Conservation (phyloP, 2,888 invertebrate species). For the Noctua fimbriata region DNA sequence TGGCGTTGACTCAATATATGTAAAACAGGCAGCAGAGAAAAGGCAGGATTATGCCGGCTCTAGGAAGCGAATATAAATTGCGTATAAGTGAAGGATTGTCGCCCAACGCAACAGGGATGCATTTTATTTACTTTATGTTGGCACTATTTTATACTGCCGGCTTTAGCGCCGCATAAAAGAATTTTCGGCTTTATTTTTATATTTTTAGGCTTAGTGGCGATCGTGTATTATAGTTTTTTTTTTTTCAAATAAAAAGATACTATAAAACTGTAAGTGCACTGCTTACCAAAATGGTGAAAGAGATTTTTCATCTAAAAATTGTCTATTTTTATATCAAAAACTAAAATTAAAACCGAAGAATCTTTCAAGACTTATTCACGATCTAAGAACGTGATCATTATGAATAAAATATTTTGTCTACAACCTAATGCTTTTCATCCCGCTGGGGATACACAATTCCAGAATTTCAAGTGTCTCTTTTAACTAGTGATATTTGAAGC, state of each 20-base stretch:
- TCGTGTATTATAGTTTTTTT: constrained; percentile 6
- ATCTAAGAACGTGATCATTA: constrained; percentile 31
- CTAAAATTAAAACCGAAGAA: constrained; percentile 9
- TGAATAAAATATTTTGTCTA: constrained; percentile 55
- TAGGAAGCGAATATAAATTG: constrained; percentile 87
- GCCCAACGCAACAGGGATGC: constrained; percentile 70
- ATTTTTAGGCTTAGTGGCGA: constrained; percentile 35
- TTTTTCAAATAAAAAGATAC: constrained; percentile 4
- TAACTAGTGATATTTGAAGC: constrained; percentile 44
- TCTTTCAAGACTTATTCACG: constrained; percentile 13
- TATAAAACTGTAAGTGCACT: background rate
- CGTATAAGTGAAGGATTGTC: constrained; percentile 84
- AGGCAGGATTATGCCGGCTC: constrained; percentile 76
- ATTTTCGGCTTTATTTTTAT: constrained; percentile 55
- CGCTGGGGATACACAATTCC: constrained; percentile 33
- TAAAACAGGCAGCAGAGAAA: constrained; percentile 73
- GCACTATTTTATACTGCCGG: constrained; percentile 61
- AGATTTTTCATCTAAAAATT: background rate
- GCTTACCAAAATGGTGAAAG: background rate
- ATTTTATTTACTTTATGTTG: constrained; percentile 71
- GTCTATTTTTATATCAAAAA: background rate
- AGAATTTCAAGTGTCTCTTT: constrained; percentile 45
- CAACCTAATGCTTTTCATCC: constrained; percentile 43
- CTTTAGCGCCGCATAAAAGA: constrained; percentile 48
- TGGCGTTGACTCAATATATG: constrained; percentile 74